Percentiles rank a stretch among this genome's conserved stretches.
These are phyloP conservation scores for Strix uralensis DNA, from an alignment of 2,113 vertebrate genomes.

Conservation along the genomic window DNA sequence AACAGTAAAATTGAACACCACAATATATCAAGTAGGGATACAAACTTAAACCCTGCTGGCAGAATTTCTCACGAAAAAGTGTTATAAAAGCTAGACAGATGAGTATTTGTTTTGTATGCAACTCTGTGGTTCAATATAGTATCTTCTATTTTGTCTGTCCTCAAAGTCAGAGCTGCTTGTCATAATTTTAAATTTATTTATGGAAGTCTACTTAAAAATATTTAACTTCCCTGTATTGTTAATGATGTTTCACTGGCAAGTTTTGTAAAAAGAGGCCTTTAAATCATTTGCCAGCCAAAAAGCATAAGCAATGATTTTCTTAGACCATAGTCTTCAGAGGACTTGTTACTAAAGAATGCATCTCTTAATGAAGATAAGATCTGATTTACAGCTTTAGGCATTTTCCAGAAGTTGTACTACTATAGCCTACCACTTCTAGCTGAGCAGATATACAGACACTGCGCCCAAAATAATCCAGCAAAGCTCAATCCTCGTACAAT, in stretches of 20 bases:
- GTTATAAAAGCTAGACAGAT: neutral
- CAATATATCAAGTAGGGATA: neutral
- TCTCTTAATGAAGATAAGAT: neutral
- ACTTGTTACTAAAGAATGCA: neutral
- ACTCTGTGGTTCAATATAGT: neutral
- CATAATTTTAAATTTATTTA: neutral
- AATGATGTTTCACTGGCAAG: neutral
- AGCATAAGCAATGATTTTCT: neutral
- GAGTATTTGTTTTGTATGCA: neutral
- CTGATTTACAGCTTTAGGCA: neutral
- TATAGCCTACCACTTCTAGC: neutral
- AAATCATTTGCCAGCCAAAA: neutral
- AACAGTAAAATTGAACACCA: neutral
- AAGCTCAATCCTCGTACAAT: neutral
- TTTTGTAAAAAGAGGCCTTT: neutral
- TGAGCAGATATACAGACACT: neutral
- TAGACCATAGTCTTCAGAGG: neutral
- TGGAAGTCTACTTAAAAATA: neutral
- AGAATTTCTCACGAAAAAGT: neutral
- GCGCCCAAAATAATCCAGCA: neutral
- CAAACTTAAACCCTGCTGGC: neutral
- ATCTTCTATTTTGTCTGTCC: neutral
- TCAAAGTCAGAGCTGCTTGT: neutral
- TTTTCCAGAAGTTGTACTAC: neutral
- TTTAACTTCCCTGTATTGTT: neutral